Base-by-base conservation (phyloP, 35 echinoderm and acorn worm species). In the Anneissia japonica region DNA sequence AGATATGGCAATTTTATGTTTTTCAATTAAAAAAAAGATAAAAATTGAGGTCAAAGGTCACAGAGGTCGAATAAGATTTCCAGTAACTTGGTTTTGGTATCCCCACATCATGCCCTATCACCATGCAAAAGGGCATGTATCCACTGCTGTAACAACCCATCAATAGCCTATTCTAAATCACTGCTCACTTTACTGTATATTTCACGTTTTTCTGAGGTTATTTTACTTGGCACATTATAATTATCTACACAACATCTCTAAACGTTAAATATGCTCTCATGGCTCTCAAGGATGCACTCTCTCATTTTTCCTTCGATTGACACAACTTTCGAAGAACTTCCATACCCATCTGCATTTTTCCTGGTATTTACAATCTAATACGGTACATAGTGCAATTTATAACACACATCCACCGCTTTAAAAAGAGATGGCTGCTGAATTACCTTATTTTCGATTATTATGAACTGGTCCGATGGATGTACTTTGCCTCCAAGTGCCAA, bases 371-470 rank as follows among this genome's bases (percentile, higher is more conserved):
- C 77, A 74, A 31, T 89, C 78, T 4, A 89, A n/a, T n/a, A n/a
- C n/a, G n/a, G 34, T 0, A 89, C 72, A 74, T 28, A 82, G 87
- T 89, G 46, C 36, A 32, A 28, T 31, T 89, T 89, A 38, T 74
- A 82, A 39, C 46, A 89, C 13, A 82, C 30, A 89, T 89, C 79
- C 10, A 83, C 51, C 0, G 87, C 87, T 37, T 81, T 89, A 79
- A 82, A 34, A 10, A 82, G 35, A 10, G 87, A 82, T 31, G 79
- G 36, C 31, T 82, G 81, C 17, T 39, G 37, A 17, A 82, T 29
- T 4, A 46, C 21, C 16, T 82, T 39, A 31, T 82, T 82, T 41
- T 39, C 81, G 16, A 46, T 46, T 26, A 46, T 46, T 16, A 82
- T 39, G 31, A 82, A 82, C 23, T 32, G 31, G 23, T 41, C 38